A percentile compares a stretch with the other conserved stretches of the same genome.
Evolutionary conservation across 2,888 invertebrate genomes (phyloP).

Genomic region (Rhamnusium bicolor): DNA sequence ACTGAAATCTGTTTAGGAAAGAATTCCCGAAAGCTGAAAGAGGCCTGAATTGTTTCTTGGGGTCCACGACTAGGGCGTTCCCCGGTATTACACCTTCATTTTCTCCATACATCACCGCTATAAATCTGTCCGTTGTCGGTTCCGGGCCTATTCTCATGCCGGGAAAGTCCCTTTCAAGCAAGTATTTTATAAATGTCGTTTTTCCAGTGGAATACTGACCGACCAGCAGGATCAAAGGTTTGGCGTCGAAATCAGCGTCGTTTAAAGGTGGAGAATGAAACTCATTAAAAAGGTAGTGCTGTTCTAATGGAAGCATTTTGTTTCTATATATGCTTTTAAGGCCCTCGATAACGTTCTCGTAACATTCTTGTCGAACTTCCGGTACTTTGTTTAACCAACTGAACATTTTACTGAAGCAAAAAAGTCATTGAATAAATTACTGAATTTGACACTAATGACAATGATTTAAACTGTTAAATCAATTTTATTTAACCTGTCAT

Average conservation of each 20-base stretch:
- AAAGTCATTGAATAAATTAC: conserved; percentile 31
- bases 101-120: conserved; percentile 96
- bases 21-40: conserved; percentile 98
- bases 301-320: conserved; percentile 92
- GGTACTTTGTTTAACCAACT: conserved; percentile 86
- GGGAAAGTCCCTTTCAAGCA: conserved; percentile 95
- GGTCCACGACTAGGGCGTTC: conserved; percentile 97
- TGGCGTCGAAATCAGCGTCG: conserved; percentile 98
- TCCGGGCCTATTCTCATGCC: conserved; percentile 99
- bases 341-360: conserved; percentile 94
- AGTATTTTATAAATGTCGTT: conserved; percentile 90
- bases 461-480: conserved; percentile 34
- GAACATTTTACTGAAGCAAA: conserved; percentile 78
- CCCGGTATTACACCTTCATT: conserved; percentile 94
- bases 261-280: conserved; percentile 95
- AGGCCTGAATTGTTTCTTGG: conserved; percentile 96
- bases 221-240: conserved; percentile 97
- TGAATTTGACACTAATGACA: conserved; percentile 40
- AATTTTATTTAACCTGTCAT: conserved; percentile 5
- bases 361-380: conserved; percentile 79
- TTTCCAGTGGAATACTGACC: conserved; percentile 99
- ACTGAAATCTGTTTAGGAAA: conserved; percentile 97
- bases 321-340: conserved; percentile 93
- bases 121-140: conserved; percentile 99
- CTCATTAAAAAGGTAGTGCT: conserved; percentile 93